These are phyloP conservation scores for Thereva nobilitata DNA, from an alignment of 2,888 invertebrate species.

Conservation along the genomic window DNA sequence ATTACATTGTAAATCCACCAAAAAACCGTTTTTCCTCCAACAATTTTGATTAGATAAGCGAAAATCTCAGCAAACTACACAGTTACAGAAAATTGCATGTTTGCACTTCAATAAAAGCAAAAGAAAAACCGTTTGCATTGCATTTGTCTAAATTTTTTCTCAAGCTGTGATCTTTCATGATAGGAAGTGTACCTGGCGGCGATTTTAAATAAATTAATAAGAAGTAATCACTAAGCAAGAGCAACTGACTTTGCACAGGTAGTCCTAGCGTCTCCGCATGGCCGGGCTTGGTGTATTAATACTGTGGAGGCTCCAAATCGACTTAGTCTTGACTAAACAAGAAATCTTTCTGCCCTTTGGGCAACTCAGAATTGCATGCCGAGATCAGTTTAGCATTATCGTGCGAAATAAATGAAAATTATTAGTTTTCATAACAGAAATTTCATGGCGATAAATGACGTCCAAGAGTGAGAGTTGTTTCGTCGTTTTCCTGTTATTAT, in stretches of 20 bases:
- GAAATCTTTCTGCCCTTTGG: constrained; percentile 28
- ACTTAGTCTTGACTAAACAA: constrained; percentile 10
- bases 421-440: constrained; percentile 36
- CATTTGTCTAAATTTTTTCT: constrained; percentile 21
- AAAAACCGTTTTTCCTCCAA: too few relatives aligned
- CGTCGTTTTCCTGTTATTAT: constrained; percentile 34
- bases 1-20: too few relatives aligned
- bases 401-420: constrained; percentile 41
- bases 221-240: neutral
- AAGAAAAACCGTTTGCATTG: too few relatives aligned
- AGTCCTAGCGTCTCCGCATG: constrained; percentile 23
- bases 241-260: constrained; percentile 9
- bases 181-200: constrained; percentile 8
- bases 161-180: constrained; percentile 19
- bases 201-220: constrained; percentile 31
- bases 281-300: neutral
- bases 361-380: constrained; percentile 31
- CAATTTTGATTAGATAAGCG: too few relatives aligned
- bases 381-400: constrained; percentile 40
- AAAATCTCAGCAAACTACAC: too few relatives aligned
- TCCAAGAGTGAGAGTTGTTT: constrained; percentile 31
- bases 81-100: too few relatives aligned
- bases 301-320: constrained; percentile 11
- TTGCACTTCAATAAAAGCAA: too few relatives aligned
- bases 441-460: constrained; percentile 37